Evolutionary conservation across 2,888 invertebrate genomes (phyloP).

Genomic region (Crematogaster levior): DNA sequence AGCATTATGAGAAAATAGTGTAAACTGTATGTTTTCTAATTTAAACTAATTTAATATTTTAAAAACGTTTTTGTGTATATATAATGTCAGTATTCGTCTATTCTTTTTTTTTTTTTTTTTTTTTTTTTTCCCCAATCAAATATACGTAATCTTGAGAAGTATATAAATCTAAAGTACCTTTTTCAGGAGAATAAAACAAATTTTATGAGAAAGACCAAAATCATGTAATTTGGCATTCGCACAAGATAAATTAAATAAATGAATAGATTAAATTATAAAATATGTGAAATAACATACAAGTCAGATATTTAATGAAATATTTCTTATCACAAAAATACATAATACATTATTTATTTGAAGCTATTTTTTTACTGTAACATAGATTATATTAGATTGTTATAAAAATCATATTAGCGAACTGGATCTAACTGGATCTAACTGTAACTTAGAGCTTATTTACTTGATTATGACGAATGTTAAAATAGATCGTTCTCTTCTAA

Average conservation of each 20-base stretch:
- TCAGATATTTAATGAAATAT: not conserved
- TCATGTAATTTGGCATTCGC: not conserved
- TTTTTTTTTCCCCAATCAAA: not conserved
- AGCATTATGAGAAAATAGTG: not conserved
- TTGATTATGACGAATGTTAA: not conserved
- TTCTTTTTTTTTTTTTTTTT: not conserved
- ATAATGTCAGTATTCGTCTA: not conserved
- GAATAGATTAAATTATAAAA: not conserved
- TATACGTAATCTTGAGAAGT: not conserved
- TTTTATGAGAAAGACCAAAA: not conserved
- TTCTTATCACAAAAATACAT: not conserved
- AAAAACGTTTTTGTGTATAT: not conserved
- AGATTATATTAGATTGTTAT: constrained; percentile 1
- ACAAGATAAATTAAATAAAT: constrained; percentile 3
- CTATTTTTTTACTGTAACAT: constrained; percentile 13
- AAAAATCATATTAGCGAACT: not conserved
- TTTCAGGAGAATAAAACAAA: not conserved
- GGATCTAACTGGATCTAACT: not conserved
- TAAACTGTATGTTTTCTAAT: not conserved
- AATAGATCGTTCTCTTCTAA: not conserved
- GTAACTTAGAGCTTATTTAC: constrained; percentile 9
- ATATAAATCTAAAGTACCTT: not conserved
- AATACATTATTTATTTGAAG: constrained; percentile 11
- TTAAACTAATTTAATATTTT: not conserved
- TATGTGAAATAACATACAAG: not conserved